Evolutionary conservation across 2,113 vertebrate genomes (phyloP).

Genomic region (Poeciliopsis retropinna): DNA sequence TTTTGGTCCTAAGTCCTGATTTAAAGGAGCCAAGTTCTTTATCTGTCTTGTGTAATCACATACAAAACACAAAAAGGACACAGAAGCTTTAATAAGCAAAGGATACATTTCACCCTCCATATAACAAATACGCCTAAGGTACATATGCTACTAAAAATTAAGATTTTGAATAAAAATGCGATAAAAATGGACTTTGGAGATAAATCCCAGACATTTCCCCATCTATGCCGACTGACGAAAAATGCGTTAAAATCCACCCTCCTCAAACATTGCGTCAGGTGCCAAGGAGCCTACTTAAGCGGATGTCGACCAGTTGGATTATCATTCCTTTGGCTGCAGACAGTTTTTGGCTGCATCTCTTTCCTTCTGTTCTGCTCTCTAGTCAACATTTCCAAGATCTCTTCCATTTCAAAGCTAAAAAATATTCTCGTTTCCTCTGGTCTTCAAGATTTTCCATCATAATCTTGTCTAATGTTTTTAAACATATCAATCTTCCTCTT

Average conservation of each 20-base stretch:
- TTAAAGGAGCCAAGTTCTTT: background rate
- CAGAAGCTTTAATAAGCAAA: slow-evolving; percentile 22
- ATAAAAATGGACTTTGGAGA: slow-evolving; percentile 18
- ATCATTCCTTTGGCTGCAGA: slow-evolving; percentile 41
- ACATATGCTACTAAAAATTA: slow-evolving; percentile 44
- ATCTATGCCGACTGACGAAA: slow-evolving; percentile 12
- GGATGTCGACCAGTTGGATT: slow-evolving; percentile 48
- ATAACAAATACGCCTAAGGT: slow-evolving; percentile 62
- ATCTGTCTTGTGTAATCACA: slow-evolving; percentile 5
- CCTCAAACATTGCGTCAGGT: slow-evolving; percentile 31
- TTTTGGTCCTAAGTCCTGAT: background rate
- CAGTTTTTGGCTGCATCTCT: slow-evolving; percentile 36
- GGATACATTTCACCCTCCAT: slow-evolving; percentile 31
- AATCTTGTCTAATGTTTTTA: too few species aligned
- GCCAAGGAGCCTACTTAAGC: slow-evolving; percentile 32
- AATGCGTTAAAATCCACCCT: slow-evolving; percentile 7
- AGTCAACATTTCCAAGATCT: slow-evolving; percentile 18
- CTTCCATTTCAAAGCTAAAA: slow-evolving; percentile 4
- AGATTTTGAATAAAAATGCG: slow-evolving; percentile 24
- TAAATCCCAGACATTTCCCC: background rate
- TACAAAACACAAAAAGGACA: slow-evolving; percentile 26
- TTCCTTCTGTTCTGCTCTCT: slow-evolving; percentile 30
- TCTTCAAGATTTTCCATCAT: too few species aligned
- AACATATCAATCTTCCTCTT: too few species aligned
- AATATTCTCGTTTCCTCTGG: too few species aligned